Evolutionary conservation across 1,140 invertebrate genomes (phyloP).

Genomic region (Drusus annulatus): DNA sequence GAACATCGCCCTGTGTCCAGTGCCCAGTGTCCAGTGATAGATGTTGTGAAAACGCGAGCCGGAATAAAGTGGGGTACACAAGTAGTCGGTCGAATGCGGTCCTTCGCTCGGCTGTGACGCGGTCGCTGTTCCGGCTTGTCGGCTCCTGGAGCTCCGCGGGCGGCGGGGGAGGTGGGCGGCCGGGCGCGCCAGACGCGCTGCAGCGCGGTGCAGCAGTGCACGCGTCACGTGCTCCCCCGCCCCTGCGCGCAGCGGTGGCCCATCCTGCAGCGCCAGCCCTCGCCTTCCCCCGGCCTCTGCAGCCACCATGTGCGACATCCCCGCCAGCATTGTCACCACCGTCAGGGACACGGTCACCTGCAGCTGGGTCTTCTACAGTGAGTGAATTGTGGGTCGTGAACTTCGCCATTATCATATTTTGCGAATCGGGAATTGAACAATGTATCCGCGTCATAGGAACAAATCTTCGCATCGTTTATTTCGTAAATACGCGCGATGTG

Average conservation of each 20-base stretch:
- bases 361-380: slow-evolving; percentile 77
- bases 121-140: background rate
- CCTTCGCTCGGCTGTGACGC: background rate
- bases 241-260: slow-evolving; percentile 59
- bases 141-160: background rate
- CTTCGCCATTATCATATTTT: background rate
- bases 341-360: slow-evolving; percentile 74
- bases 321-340: slow-evolving; percentile 70
- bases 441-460: too few relatives aligned
- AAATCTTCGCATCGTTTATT: too few relatives aligned
- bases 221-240: slow-evolving; percentile 65
- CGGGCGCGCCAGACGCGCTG: background rate
- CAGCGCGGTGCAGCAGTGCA: slow-evolving; percentile 51
- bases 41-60: too few relatives aligned
- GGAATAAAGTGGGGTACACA: background rate
- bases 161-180: background rate
- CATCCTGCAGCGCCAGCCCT: background rate
- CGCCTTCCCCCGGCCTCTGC: background rate
- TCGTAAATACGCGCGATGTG: background rate
- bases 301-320: slow-evolving; percentile 72
- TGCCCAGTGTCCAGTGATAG: too few relatives aligned
- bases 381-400: slow-evolving; percentile 61
- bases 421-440: too few relatives aligned
- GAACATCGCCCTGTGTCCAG: background rate
- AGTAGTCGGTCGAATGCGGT: background rate